A percentile compares a stretch with the other conserved stretches of the same genome.
Conservation (phyloP, 2,888 invertebrate genomes). For the Biston stratarius region DNA sequence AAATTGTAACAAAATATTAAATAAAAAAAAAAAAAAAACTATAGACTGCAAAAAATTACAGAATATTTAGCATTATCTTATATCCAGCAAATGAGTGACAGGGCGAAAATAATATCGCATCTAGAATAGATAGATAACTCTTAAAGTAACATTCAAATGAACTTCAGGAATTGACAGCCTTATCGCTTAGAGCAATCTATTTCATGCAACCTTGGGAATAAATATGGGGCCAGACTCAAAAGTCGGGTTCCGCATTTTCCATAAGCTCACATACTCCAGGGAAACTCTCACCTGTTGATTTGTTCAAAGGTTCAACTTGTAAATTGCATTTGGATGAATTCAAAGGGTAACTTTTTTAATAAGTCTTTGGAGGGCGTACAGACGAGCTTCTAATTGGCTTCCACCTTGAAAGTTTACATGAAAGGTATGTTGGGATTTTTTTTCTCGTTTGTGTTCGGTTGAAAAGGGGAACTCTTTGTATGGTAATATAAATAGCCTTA, state of each 20-base stretch:
- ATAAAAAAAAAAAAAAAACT: no score
- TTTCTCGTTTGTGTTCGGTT: slow-evolving; percentile 21
- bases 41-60: background rate
- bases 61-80: no score
- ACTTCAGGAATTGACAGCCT: no score
- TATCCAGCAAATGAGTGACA: no score
- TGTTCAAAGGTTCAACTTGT: slow-evolving; percentile 39
- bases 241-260: background rate
- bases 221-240: background rate
- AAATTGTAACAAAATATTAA: no score
- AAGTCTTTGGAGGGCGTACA: slow-evolving; percentile 29
- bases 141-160: no score
- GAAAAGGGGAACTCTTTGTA: slow-evolving; percentile 5
- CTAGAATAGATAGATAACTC: no score
- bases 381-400: slow-evolving; percentile 24
- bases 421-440: slow-evolving; percentile 18
- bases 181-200: no score
- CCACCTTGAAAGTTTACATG: slow-evolving; percentile 29
- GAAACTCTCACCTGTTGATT: slow-evolving; percentile 34
- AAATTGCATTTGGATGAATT: slow-evolving; percentile 29
- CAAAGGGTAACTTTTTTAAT: slow-evolving; percentile 43
- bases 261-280: slow-evolving; percentile 1
- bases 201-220: no score
- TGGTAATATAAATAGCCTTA: slow-evolving; percentile 15
- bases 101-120: no score